Base-by-base conservation (phyloP, 2,113 vertebrate genomes). In the Pachyramphus minor region DNA sequence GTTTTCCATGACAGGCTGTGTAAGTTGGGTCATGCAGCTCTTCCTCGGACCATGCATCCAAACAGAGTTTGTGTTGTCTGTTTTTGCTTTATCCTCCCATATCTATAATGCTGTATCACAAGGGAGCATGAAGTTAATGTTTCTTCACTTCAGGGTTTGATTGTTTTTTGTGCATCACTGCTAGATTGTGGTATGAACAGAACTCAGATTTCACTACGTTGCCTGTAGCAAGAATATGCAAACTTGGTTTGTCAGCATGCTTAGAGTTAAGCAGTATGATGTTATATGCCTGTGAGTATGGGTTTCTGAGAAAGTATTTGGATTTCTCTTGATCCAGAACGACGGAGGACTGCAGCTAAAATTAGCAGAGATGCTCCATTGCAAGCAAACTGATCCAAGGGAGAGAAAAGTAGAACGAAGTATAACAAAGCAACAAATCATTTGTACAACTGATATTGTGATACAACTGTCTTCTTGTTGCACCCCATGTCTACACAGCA, bases 401-500 rank as follows among this genome's bases (percentile, higher is more conserved):
- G 22, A 44, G 9, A 16, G 21, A 58, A 45, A 71, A 71, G 7
- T 23, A 76, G 52, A 76, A 63, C 24, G 24, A 72, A 79, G 12
- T 78, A 52, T 64, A 59, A 24, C 22, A 18, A 89, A 59, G 15
- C 3, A 4, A 8, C 21, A 64, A 31, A 14, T 59, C 13, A 35
- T 79, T 80, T 92, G n/a, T 33, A 49, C 25, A 28, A 11, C 11
- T 66, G 53, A 27, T 76, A 13, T 0, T 42, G 49, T 55, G 31
- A 18, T 33, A 55, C 3, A 19, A 2, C 22, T 63, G 15, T n/a
- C 18, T 75, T 63, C 33, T 45, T 33, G 6, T 81, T 71, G 56
- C 12, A 78, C 25, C 8, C 20, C 0, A 0, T 49, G 39, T 55
- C 53, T 63, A 3, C 56, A 80, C 50, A 55, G 50, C 50, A 5